Evolutionary conservation across 2,113 vertebrate species (phyloP).

Genomic region (Gymnobelideus leadbeateri): DNA sequence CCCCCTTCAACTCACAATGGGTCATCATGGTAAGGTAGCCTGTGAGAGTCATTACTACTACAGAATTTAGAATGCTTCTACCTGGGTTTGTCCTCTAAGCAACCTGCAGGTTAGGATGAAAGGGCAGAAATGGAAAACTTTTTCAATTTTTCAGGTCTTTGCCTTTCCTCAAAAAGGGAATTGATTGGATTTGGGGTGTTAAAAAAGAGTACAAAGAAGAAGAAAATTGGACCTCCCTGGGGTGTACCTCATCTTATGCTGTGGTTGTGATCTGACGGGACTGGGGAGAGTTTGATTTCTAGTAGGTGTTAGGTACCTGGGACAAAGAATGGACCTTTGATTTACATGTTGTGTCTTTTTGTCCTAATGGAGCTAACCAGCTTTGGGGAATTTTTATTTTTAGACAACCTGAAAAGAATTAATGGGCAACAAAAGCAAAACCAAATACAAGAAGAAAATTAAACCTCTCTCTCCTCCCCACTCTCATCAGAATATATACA

Average conservation of each 20-base stretch:
- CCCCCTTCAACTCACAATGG: accelerated
- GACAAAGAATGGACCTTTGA: constrained; percentile 15
- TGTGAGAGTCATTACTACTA: neutral
- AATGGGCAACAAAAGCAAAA: constrained; percentile 26
- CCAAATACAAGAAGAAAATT: constrained; percentile 47
- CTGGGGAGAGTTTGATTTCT: constrained; percentile 34
- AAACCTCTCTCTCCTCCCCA: neutral
- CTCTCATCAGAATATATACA: constrained; percentile 55
- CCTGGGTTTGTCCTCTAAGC: accelerated
- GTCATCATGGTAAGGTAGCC: constrained; percentile 3
- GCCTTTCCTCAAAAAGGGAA: constrained; percentile 31
- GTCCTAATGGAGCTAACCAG: neutral
- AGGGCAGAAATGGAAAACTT: constrained; percentile 14
- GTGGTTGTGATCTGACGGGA: neutral
- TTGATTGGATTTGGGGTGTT: neutral
- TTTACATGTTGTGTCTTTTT: constrained; percentile 57
- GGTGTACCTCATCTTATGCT: neutral
- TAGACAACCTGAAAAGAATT: constrained; percentile 53
- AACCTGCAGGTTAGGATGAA: constrained; percentile 12
- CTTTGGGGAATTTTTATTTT: constrained; percentile 71
- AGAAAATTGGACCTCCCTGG: constrained; percentile 7
- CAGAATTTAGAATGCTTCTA: constrained; percentile 36
- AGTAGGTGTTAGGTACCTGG: constrained; percentile 31
- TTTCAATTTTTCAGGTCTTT: neutral
- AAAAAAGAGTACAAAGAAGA: constrained; percentile 37